A percentile compares a stretch with the other conserved stretches of the same genome.
These are phyloP conservation scores for Ochotona curzoniae DNA, from an alignment of 2,113 vertebrate species.

Conservation along the genomic window DNA sequence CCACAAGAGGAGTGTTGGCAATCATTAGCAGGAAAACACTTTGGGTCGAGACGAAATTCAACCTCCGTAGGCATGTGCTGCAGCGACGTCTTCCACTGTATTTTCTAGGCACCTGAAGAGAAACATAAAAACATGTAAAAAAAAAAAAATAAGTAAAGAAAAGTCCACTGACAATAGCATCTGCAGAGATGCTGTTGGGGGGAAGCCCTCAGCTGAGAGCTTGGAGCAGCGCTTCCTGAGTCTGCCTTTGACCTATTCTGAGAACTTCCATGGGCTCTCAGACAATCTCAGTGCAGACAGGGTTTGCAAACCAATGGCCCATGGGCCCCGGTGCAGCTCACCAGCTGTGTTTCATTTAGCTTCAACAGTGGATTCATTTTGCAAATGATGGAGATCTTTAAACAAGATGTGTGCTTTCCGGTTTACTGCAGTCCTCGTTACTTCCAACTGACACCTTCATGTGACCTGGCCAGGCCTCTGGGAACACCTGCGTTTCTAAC, in stretches of 20 bases:
- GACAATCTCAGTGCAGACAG: not conserved
- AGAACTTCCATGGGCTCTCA: not conserved
- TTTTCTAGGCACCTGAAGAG: not conserved
- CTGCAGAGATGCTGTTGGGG: not conserved
- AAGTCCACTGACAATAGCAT: not conserved
- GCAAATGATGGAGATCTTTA: not conserved
- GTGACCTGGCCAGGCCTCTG: not conserved
- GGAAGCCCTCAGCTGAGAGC: not conserved
- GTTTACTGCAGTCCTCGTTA: not conserved
- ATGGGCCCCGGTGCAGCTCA: not conserved
- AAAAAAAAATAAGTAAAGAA: conserved; percentile 55
- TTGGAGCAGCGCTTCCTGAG: conserved; percentile 29
- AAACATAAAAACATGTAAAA: conserved; percentile 4
- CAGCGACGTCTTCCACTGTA: not conserved
- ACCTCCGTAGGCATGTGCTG: not conserved
- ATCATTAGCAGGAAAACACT: not conserved
- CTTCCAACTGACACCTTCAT: not conserved
- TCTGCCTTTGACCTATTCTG: not conserved
- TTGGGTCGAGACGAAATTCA: conserved; percentile 16
- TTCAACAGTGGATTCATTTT: not conserved
- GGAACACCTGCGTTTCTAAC: not conserved
- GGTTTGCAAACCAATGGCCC: not conserved
- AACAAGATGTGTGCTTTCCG: not conserved
- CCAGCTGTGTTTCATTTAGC: conserved; percentile 56
- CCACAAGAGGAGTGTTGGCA: not conserved